Base-by-base conservation (phyloP, 2,888 invertebrate species). In the Anaspis maculata region DNA sequence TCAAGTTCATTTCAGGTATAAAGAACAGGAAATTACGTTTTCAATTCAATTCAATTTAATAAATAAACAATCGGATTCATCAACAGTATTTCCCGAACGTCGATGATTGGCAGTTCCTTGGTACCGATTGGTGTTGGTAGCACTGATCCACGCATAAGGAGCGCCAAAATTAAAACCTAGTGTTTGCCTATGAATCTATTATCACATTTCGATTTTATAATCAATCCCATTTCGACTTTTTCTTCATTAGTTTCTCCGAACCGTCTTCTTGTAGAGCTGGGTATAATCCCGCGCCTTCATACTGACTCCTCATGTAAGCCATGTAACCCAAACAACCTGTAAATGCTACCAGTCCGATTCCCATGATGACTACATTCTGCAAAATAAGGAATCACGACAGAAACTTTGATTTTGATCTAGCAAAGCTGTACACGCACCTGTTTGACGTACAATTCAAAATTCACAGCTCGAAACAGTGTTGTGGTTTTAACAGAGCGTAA, bases 391-490 rank as follows among this genome's bases (percentile, higher is more conserved):
- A 26, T 27, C 15, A 6, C 9, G 19, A n/a, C n/a, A 11, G 24
- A 7, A 24, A 24, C 10, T 9, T 24, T 24, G 5, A 19, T 19
- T 19, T 19, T 9, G 9, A 19, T 6, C 5, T 6, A 19, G 19
- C 5, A 19, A 19, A 19, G 9, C 5, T 5, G 19, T 9, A 9
- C 5, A 24, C 24, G 5, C 12, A 92, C 92, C 39, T 90, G 92
- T 66, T 82, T 88, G 0, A 81, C 77, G 61, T 90, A 94, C 1
- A 94, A 69, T 66, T 94, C 92, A 66, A 85, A 92, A 67, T 94
- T 94, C 0, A 90, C 69, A 15, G 80, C 74, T 55, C 83, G 74
- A 61, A 94, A 94, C 15, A 85, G 71, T 47, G 72, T 75, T 2
- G 84, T 82, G 10, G 84, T 80, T 63, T 68, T 72, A 42, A 88